Evolutionary conservation across 1,140 invertebrate species (phyloP), one percentile per base, ranked within the genome.

Genomic region (Caerostris darwini): DNA sequence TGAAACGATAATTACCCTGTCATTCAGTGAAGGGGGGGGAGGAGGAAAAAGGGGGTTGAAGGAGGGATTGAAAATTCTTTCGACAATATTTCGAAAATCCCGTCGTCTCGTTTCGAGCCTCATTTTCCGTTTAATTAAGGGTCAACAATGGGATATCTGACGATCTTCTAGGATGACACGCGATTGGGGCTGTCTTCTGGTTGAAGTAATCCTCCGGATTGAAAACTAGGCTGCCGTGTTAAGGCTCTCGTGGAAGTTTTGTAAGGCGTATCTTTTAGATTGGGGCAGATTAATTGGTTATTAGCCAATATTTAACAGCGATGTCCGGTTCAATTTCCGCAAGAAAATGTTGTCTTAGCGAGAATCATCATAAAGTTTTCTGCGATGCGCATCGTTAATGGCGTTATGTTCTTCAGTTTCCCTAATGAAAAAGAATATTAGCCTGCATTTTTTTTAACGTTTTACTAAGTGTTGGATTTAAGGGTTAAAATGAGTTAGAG

Each of bases 1-100:
- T 34, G 64, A 89, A 61, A 64, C 87, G 87, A 69, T 89, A 89
- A 89, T 89, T 89, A 89, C 86, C 86, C 19, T 88, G 86, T 88
- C 86, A 69, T 67, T 58, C 85, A 59, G 58, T 7, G 7, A 58
- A 17, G 19, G 57, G 82, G 54, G 12, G 71, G 14, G 61, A 17
- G 61, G 3, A n/a, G n/a, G n/a, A n/a, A n/a, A 2, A 14, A 5
- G 0, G 61, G 61, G 82, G 58, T 34, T n/a, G 34, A 85, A 17
- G 58, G 58, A 87, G 58, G 58, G 57, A 50, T 61, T 50, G 85
- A 87, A 87, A 59, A 87, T 87, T 87, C 85, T 61, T 85, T 58
- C 82, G 54, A 58, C 54, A 87, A 59, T 50, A 87, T 59, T 59
- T 87, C 85, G 57, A 59, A 59, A 58, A 87, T 50, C 85, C 56